A percentile compares a stretch with the other conserved stretches of the same genome.
Conservation (phyloP, 2,797 vertebrate genomes). For the Tragelaphus eurycerus region DNA sequence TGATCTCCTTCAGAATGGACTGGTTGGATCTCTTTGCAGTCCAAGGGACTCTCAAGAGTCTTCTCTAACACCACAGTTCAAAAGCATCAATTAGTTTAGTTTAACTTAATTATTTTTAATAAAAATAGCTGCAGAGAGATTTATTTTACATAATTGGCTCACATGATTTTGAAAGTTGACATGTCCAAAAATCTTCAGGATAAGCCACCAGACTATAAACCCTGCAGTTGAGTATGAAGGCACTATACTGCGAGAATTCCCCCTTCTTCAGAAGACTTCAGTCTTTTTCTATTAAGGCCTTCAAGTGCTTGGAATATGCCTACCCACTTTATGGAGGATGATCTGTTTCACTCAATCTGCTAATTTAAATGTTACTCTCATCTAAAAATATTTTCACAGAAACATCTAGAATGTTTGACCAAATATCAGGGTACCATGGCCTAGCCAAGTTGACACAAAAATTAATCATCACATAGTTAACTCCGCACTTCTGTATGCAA, state of each 20-base stretch:
- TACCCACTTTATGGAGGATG: accelerated
- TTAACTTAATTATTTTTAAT: not conserved
- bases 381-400: not conserved
- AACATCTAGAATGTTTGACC: not conserved
- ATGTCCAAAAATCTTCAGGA: not conserved
- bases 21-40: no score
- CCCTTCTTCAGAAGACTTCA: not conserved
- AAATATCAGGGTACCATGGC: not conserved
- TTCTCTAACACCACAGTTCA: no score
- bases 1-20: no score
- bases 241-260: not conserved
- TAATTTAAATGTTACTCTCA: not conserved
- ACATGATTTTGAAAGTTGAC: not conserved
- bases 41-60: no score
- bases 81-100: not conserved
- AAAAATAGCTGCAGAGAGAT: not conserved
- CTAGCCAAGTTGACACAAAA: not conserved
- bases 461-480: not conserved
- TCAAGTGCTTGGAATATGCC: not conserved
- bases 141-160: not conserved
- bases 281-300: not conserved
- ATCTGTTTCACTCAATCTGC: not conserved
- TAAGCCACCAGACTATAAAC: not conserved
- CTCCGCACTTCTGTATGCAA: not conserved
- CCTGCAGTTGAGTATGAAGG: not conserved